These are phyloP conservation scores for Acrobasis consociella DNA, from an alignment of 2,888 invertebrate genomes.

Conservation along the genomic window DNA sequence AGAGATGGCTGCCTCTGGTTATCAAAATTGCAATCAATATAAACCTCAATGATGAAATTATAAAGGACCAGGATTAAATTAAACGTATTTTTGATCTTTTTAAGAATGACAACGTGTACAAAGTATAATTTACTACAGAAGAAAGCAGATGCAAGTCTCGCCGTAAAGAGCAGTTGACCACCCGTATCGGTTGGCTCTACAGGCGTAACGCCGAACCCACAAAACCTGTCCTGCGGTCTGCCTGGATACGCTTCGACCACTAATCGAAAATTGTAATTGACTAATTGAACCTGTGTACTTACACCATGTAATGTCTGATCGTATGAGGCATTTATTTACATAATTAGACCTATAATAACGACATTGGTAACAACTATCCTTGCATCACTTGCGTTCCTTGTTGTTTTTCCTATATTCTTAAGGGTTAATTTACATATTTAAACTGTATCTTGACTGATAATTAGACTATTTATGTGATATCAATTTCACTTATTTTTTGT, in stretches of 20 bases:
- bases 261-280: constrained; percentile 73
- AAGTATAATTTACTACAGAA: constrained; percentile 10
- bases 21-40: too few relatives aligned
- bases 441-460: too few relatives aligned
- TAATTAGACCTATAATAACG: constrained; percentile 5
- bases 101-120: neutral
- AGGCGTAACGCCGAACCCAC: constrained; percentile 53
- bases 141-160: constrained; percentile 39
- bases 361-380: neutral
- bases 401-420: too few relatives aligned
- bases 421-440: too few relatives aligned
- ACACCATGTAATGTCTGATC: constrained; percentile 8
- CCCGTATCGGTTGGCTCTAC: constrained; percentile 46
- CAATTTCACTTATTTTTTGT: too few relatives aligned
- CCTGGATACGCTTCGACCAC: constrained; percentile 51
- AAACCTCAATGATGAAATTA: neutral
- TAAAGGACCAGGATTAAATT: neutral
- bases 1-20: too few relatives aligned
- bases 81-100: too few relatives aligned
- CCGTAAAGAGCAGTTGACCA: constrained; percentile 58
- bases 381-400: too few relatives aligned
- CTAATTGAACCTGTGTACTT: constrained; percentile 50
- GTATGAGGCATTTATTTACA: constrained; percentile 3
- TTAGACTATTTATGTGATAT: too few relatives aligned
- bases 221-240: constrained; percentile 61